Evolutionary conservation across 2,888 invertebrate species (phyloP), one percentile per base, ranked within the genome.

Genomic region (Alentia gelatinosa): DNA sequence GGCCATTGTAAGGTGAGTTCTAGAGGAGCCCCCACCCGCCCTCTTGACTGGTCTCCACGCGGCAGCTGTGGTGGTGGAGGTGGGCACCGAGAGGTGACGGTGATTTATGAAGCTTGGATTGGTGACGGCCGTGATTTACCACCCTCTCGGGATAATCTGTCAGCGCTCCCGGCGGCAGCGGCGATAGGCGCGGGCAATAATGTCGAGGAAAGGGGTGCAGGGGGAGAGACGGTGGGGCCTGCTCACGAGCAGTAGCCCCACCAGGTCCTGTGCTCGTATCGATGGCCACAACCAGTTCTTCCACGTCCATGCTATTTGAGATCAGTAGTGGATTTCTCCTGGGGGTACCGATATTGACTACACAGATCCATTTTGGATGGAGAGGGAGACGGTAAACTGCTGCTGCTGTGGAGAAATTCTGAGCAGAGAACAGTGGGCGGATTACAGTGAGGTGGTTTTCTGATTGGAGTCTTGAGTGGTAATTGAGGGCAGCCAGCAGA

Each of bases 41-140:
- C 33, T 68, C 68, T 30, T 1, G 30, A 30, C 68, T n/a, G n/a
- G n/a, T 47, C 47, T 26, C 7, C 12, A 9, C 12, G n/a, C 12
- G 74, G 74, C 86, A 86, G 86, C 42, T 86, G 86, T 47, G 33
- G 9, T 47, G n/a, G n/a, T n/a, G n/a, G n/a, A n/a, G n/a, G n/a
- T n/a, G n/a, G n/a, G n/a, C n/a, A n/a, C n/a, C n/a, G n/a, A n/a
- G 86, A 47, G 42, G 47, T 42, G 30, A 30, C 4, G 33, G 86
- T 86, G 86, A 86, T 47, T 86, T 86, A 86, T 86, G 47, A 37
- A 23, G 33, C n/a, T 37, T 83, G 83, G 30, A 83, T 83, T 40
- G 83, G 39, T 83, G 40, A 3, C n/a, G 15, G 47, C 9, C 42
- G 86, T 86, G 86, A 86, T 86, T 86, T 86, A 50, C 86, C 9